Evolutionary conservation across 2,888 invertebrate genomes (phyloP).

Genomic region (Spilosoma lubricipeda): DNA sequence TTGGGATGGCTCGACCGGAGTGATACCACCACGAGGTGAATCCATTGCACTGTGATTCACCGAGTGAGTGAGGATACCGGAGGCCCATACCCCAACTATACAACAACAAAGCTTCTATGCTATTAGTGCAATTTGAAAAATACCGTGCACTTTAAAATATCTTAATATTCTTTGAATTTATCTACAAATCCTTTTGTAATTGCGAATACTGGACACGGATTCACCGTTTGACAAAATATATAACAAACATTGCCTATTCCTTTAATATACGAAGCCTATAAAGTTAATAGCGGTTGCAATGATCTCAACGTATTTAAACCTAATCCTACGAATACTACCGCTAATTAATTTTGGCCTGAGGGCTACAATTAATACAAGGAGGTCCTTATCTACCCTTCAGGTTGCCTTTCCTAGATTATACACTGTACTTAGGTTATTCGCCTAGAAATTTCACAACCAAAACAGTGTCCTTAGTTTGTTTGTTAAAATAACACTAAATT

Average conservation of each 20-base stretch:
- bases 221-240: not conserved
- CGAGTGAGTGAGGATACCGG: too few species aligned
- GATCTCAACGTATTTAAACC: conserved; percentile 19
- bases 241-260: not conserved
- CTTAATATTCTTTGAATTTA: too few species aligned
- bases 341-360: conserved; percentile 24
- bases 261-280: conserved; percentile 11
- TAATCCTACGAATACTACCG: conserved; percentile 19
- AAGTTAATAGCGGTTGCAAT: conserved; percentile 4
- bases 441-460: not conserved
- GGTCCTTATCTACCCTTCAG: conserved; percentile 19
- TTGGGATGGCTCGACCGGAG: too few species aligned
- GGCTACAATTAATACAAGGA: conserved; percentile 26
- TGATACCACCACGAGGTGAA: too few species aligned
- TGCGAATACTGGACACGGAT: not conserved
- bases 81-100: too few species aligned
- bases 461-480: not conserved
- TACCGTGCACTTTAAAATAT: too few species aligned
- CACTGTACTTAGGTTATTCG: conserved; percentile 5
- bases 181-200: not conserved
- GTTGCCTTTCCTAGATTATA: conserved; percentile 15
- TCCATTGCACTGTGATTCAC: too few species aligned
- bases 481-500: too few species aligned
- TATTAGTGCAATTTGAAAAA: too few species aligned
- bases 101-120: too few species aligned